Evolutionary conservation across 1,140 invertebrate species (phyloP), one percentile per base, ranked within the genome.

Genomic region (Meloidogyne floridensis): DNA sequence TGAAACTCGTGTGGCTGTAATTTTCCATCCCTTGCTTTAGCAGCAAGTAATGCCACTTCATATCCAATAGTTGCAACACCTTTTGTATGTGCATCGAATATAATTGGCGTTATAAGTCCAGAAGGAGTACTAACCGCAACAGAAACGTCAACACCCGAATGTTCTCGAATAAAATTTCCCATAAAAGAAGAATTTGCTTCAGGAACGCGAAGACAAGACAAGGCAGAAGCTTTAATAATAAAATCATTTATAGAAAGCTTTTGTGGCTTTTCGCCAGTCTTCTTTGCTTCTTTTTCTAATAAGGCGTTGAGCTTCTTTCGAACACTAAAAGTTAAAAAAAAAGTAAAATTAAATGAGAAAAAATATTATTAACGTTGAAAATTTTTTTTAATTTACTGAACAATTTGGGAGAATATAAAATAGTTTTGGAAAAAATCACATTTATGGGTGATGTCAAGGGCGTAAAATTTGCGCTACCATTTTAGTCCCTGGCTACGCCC

Each of bases 171-270:
- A 86, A 94, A 94, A n/a, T 93, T 93, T 79, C 95, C 96, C 92
- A 96, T 93, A 96, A 97, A 99, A 20, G 95, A 93, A 15, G 95
- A 96, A 90, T 99, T 99, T 2, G 94, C 95, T 88, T 97, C 95
- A 1, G 97, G 97, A 75, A 99, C 94, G 91, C 94, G 94, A 88
- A 93, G 93, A 91, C 94, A 96, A 9, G 97, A 95, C 77, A 95
- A 92, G 3, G 96, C 96, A 18, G 95, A 93, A 2, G 95, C 97
- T 87, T 99, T 99, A 71, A 99, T 95, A 73, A 99, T 94, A 86
- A 99, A 97, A 91, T 99, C 97, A 90, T 98, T 99, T 0, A 98
- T 93, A 42, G 96, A 97, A 13, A 99, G 87, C 91, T 97, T 95
- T n/a, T 82, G 80, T 11, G 87, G 84, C 54, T 83, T 88, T 20